Conservation (phyloP, 2,113 vertebrate species). For the Holacanthus passer region DNA sequence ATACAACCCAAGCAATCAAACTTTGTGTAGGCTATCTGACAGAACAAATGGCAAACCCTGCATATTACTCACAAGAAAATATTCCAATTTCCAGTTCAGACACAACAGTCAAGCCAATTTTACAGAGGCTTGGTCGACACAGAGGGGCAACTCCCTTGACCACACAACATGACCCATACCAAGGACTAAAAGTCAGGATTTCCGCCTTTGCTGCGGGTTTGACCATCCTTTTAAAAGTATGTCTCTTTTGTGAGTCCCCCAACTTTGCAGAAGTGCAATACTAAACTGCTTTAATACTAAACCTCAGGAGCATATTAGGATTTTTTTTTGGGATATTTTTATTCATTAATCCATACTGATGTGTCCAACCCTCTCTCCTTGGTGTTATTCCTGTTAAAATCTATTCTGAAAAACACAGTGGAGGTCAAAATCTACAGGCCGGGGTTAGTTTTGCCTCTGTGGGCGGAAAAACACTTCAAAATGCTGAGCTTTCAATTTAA, state of each 20-base stretch:
- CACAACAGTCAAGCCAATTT: not conserved
- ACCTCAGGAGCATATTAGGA: too few species aligned
- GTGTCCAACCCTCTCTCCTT: not conserved
- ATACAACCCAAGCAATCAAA: not conserved
- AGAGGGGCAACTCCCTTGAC: not conserved
- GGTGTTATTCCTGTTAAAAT: not conserved
- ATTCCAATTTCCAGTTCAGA: not conserved
- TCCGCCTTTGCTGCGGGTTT: too few species aligned
- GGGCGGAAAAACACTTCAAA: not conserved
- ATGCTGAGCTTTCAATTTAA: conserved; percentile 23
- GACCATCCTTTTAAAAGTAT: too few species aligned
- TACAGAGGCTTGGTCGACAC: not conserved
- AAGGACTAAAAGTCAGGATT: not conserved
- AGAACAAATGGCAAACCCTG: not conserved
- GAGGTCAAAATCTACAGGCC: not conserved
- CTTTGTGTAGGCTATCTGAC: not conserved
- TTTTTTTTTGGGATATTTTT: not conserved
- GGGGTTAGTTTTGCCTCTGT: not conserved
- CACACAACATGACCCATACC: not conserved
- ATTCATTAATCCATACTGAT: not conserved
- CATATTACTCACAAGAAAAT: not conserved
- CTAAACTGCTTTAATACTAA: too few species aligned
- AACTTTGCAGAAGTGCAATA: not conserved
- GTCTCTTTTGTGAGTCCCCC: not conserved
- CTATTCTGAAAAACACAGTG: not conserved